phyloP scores from a whole-genome alignment of 2,797 vertebrate species.

The Paguma larvata region DNA sequence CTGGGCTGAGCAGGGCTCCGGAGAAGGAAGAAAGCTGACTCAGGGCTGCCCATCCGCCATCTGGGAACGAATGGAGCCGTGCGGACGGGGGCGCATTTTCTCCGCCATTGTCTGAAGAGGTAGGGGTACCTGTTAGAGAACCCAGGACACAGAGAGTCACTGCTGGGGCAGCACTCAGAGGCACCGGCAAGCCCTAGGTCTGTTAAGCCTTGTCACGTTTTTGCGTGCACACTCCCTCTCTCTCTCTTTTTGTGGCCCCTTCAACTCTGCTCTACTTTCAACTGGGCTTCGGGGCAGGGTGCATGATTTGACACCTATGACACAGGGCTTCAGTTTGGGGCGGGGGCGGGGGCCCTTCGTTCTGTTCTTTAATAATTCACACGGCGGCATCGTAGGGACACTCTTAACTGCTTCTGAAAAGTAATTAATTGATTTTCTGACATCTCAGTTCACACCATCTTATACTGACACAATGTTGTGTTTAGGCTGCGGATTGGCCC shows the following conservation, averaged over 20 bases:
- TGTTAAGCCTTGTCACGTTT: neutral
- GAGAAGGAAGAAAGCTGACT: too few relatives aligned
- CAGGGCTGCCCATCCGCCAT: accelerated
- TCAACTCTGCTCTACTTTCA: slow-evolving; percentile 77
- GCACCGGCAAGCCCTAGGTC: accelerated
- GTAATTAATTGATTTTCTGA: slow-evolving; percentile 99
- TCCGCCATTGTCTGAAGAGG: neutral
- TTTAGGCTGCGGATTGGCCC: slow-evolving; percentile 82
- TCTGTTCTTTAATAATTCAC: slow-evolving; percentile 97
- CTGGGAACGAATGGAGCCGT: accelerated
- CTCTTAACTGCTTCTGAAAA: slow-evolving; percentile 98
- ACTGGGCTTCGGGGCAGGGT: slow-evolving; percentile 83
- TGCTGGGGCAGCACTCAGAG: accelerated
- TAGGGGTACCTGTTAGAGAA: accelerated
- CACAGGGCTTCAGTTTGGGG: slow-evolving; percentile 83
- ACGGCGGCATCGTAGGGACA: slow-evolving; percentile 92
- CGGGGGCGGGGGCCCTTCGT: slow-evolving; percentile 81
- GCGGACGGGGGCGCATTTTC: accelerated
- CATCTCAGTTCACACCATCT: slow-evolving; percentile 96
- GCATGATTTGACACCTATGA: slow-evolving; percentile 82
- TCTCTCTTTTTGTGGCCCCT: slow-evolving; percentile 45
- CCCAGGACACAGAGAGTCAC: accelerated
- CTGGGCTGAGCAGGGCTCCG: neutral
- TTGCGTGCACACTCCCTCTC: neutral
- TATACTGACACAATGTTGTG: slow-evolving; percentile 90